These are phyloP conservation scores for Neosilurus hyrtlii DNA, from an alignment of 2,797 vertebrate genomes.

Conservation along the genomic window DNA sequence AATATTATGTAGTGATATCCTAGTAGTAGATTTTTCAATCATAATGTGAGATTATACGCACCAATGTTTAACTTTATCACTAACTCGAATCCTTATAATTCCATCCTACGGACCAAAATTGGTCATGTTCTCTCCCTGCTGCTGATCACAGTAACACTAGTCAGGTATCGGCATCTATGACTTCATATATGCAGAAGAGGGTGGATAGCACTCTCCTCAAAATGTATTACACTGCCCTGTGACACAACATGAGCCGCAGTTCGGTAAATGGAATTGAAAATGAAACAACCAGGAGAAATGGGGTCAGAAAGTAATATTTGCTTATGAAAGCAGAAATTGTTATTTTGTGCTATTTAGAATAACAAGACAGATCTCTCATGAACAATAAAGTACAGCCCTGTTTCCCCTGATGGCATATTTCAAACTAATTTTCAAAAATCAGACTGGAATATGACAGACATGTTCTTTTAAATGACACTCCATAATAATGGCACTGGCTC, in stretches of 20 bases:
- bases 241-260: neutral
- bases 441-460: neutral
- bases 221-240: neutral
- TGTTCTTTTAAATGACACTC: neutral
- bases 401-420: neutral
- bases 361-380: neutral
- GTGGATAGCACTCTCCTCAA: neutral
- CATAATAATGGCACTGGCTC: too few relatives aligned
- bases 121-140: too few relatives aligned
- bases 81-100: too few relatives aligned
- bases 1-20: too few relatives aligned
- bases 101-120: too few relatives aligned
- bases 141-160: neutral
- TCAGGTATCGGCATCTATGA: neutral
- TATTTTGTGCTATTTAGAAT: neutral
- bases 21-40: too few relatives aligned
- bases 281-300: neutral
- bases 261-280: neutral
- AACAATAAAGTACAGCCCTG: neutral
- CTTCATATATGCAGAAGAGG: neutral
- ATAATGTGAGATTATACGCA: too few relatives aligned
- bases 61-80: too few relatives aligned
- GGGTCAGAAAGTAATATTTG: neutral
- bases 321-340: neutral
- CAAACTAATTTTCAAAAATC: neutral